Evolutionary conservation across 2,888 invertebrate species (phyloP).

Genomic region (Globia sparganii): DNA sequence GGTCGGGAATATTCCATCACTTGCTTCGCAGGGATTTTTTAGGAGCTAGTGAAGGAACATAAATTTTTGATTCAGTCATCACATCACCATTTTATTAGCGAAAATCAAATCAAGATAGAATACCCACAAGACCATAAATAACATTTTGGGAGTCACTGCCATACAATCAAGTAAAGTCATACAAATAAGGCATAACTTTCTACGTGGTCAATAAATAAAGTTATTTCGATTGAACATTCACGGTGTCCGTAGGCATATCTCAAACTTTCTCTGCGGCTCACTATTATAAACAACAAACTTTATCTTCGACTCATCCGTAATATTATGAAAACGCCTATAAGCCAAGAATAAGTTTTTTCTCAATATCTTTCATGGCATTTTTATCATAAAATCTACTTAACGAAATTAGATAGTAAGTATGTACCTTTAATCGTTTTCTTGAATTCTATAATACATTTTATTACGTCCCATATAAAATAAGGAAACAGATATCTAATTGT

Average conservation of each 20-base stretch:
- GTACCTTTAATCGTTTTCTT: background rate
- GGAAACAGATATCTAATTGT: constrained; percentile 10
- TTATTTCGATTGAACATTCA: constrained; percentile 50
- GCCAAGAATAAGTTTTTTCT: constrained; percentile 40
- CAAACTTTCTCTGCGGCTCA: constrained; percentile 60
- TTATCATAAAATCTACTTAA: constrained; percentile 34
- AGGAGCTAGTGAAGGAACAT: background rate
- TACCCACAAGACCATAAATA: background rate
- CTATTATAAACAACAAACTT: constrained; percentile 65
- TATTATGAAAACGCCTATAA: constrained; percentile 67
- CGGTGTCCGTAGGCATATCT: constrained; percentile 42
- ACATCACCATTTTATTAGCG: background rate
- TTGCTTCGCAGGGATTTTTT: background rate
- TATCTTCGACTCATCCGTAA: constrained; percentile 63
- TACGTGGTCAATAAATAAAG: constrained; percentile 55
- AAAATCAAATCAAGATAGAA: constrained; percentile 5
- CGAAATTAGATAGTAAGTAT: constrained; percentile 18
- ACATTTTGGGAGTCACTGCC: constrained; percentile 21
- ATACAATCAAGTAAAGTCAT: constrained; percentile 34
- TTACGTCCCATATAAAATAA: constrained; percentile 8
- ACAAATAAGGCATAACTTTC: constrained; percentile 53
- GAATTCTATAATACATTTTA: background rate
- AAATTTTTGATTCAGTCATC: background rate
- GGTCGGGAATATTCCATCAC: constrained; percentile 12
- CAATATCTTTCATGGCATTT: constrained; percentile 19